Evolutionary conservation across 1,140 invertebrate species (phyloP).

Genomic region (Aphaenogaster rudis): DNA sequence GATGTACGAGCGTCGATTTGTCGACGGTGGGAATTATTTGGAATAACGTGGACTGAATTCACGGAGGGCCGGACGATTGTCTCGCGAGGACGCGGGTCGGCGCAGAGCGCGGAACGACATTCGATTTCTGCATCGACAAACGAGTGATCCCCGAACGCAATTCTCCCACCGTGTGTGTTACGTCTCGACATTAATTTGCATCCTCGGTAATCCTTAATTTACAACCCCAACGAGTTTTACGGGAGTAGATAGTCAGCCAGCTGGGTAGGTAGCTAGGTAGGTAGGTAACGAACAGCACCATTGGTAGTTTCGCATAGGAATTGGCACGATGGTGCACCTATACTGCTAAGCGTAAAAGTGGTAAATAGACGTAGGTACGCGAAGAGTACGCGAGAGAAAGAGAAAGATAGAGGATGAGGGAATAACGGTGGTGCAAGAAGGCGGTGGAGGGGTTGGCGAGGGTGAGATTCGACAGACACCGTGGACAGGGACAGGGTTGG

Average conservation of each 20-base stretch:
- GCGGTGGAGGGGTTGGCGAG: background rate
- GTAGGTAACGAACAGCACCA: conserved; percentile 60
- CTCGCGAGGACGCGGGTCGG: conserved; percentile 15
- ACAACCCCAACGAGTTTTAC: conserved; percentile 71
- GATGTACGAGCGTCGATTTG: conserved; percentile 51
- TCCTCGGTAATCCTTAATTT: conserved; percentile 77
- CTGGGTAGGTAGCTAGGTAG: conserved; percentile 15
- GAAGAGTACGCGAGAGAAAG: conserved; percentile 37
- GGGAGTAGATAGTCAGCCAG: conserved; percentile 45
- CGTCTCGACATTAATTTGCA: conserved; percentile 74
- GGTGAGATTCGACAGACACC: conserved; percentile 33
- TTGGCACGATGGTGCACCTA: conserved; percentile 69
- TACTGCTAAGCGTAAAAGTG: conserved; percentile 39
- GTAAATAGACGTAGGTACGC: conserved; percentile 45
- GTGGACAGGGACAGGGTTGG: conserved; percentile 18
- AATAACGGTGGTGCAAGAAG: conserved; percentile 56
- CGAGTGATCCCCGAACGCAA: conserved; percentile 63
- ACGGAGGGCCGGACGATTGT: conserved; percentile 67
- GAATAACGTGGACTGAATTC: conserved; percentile 28
- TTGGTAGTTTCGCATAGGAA: conserved; percentile 70
- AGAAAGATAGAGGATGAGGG: conserved; percentile 45
- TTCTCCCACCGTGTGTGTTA: conserved; percentile 29
- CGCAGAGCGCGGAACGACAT: conserved; percentile 26
- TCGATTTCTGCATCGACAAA: conserved; percentile 46
- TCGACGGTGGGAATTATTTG: conserved; percentile 52